These are phyloP conservation scores for Scyliorhinus canicula DNA, from an alignment of 2,797 vertebrate species.

Conservation along the genomic window DNA sequence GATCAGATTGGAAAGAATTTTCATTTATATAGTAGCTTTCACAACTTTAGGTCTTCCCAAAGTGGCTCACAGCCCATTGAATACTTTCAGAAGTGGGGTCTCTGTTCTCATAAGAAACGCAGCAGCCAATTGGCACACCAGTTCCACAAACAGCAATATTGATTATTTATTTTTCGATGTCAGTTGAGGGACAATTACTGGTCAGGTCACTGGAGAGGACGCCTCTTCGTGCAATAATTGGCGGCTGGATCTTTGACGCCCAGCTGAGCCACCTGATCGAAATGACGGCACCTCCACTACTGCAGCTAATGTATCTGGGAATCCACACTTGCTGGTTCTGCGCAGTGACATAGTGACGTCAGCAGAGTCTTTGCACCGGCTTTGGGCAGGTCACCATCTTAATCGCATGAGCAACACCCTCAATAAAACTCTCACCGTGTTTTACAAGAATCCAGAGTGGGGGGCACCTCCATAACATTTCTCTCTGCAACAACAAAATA, in stretches of 20 bases:
- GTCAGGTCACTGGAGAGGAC: not conserved
- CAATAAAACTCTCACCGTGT: too few species aligned
- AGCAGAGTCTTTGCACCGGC: too few species aligned
- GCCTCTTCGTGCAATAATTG: not conserved
- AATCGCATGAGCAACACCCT: too few species aligned
- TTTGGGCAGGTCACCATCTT: too few species aligned
- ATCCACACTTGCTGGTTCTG: too few species aligned
- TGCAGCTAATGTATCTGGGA: too few species aligned
- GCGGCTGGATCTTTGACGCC: not conserved
- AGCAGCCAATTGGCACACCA: not conserved
- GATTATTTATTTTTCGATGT: not conserved
- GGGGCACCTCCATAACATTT: too few species aligned
- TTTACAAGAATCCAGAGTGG: too few species aligned
- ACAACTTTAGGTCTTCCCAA: not conserved
- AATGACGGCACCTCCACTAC: not conserved
- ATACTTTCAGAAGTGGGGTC: not conserved
- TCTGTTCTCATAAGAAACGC: not conserved
- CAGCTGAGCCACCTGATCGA: not conserved
- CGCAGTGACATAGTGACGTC: too few species aligned
- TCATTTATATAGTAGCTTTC: not conserved
- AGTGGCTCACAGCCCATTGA: not conserved
- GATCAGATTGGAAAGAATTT: not conserved
- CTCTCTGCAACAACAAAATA: too few species aligned
- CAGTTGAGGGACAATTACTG: not conserved
- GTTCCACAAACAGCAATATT: not conserved